Base-by-base conservation (phyloP, 2,113 vertebrate species). In the Ammodytes marinus region DNA sequence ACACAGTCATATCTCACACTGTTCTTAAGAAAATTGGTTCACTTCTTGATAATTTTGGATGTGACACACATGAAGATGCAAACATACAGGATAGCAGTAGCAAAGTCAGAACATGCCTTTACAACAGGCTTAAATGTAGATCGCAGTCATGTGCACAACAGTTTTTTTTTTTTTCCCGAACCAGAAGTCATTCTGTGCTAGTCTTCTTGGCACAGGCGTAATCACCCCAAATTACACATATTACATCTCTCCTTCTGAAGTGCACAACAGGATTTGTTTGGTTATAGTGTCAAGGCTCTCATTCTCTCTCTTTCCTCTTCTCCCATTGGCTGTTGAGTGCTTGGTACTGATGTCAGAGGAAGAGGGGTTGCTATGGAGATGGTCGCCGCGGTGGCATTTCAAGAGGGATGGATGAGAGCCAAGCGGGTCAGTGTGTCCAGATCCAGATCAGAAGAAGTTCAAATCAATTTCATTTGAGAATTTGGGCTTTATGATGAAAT, bases 291-390 rank as follows among this genome's bases (percentile, higher is more conserved):
- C 82, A 79, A 80, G 88, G 80, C 83, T 43, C 82, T 89, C 79
- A 53, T 77, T 85, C 73, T 76, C 72, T 80, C 74, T 50, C 61
- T 63, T 10, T 50, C 61, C 59, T 10, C 5, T 67, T 52, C 69
- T 61, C 78, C 74, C 80, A 82, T 91, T 93, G 91, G 92, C 87
- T 89, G 75, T 17, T 52, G 77, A 89, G 86, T 52, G 74, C 69
- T 27, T 79, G 75, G 72, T 83, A 68, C 87, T 92, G 91, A 94
- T 92, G 94, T 94, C 94, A 94, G 89, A 88, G 86, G 88, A 79
- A 91, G 92, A 91, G 79, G 60, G 68, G 95, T 94, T 96, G 87
- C 93, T 86, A 90, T 93, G 90, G 95, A 84, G 88, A 96, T 66
- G 81, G 78, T 91, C 77, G 63, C 90, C 89, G 87, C 86, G 46